Conservation (phyloP, 2,888 invertebrate genomes). For the Caenorhabditis sulstoni region DNA sequence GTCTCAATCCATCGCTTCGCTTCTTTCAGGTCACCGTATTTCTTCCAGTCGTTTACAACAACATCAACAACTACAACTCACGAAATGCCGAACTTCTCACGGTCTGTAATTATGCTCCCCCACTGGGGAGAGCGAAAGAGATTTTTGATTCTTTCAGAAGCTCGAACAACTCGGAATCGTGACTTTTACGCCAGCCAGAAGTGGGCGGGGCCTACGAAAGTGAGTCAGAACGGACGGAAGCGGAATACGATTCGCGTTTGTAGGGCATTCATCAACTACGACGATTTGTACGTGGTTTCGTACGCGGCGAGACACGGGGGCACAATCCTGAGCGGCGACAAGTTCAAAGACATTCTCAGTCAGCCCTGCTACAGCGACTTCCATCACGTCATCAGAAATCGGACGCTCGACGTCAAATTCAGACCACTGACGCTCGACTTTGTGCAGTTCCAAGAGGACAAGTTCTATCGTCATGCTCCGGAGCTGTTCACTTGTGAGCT, state of each 20-base stretch:
- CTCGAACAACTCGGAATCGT: slow-evolving; percentile 70
- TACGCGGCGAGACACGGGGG: slow-evolving; percentile 72
- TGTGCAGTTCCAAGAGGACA: slow-evolving; percentile 61
- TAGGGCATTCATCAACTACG: slow-evolving; percentile 75
- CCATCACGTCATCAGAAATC: slow-evolving; percentile 63
- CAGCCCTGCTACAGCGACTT: slow-evolving; percentile 65
- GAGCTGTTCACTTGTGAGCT: slow-evolving; percentile 64
- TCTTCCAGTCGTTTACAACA: slow-evolving; percentile 75
- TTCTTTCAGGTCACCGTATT: slow-evolving; percentile 61
- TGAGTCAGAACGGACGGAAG: slow-evolving; percentile 23
- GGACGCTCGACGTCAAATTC: slow-evolving; percentile 67
- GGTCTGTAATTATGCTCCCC: slow-evolving; percentile 20
- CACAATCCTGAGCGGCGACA: slow-evolving; percentile 71
- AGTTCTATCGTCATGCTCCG: slow-evolving; percentile 65
- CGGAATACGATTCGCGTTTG: not conserved
- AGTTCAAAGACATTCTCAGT: slow-evolving; percentile 72
- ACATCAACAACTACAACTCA: slow-evolving; percentile 68
- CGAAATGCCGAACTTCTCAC: slow-evolving; percentile 63
- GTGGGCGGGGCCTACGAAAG: slow-evolving; percentile 66
- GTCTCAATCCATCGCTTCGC: not conserved
- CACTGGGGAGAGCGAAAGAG: not conserved
- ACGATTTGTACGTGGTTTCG: slow-evolving; percentile 72
- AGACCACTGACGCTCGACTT: slow-evolving; percentile 63
- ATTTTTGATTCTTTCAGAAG: slow-evolving; percentile 55
- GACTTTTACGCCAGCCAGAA: slow-evolving; percentile 73